Base-by-base conservation (phyloP, 92 coral and sea anemone genomes). In the Epizoanthus stellaris region DNA sequence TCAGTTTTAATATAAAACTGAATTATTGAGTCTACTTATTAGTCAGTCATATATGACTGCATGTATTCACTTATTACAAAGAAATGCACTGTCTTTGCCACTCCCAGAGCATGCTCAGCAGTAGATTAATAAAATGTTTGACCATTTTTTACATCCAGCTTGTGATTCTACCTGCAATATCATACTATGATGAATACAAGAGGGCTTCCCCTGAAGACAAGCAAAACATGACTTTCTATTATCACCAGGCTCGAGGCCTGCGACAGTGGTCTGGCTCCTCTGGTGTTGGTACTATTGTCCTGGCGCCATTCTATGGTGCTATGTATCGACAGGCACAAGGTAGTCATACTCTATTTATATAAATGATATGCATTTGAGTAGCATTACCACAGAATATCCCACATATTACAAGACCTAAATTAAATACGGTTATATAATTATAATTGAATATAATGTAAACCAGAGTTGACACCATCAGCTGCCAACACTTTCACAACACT, bases 251-350 rank as follows among this genome's bases (percentile, higher is more conserved):
- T 6, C 80, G 70, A 10, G 80, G 90, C 34, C 62, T 82, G 67
- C 82, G 85, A 14, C 88, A 75, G 45, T 96, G 98, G 98, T 86
- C 95, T 3, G 94, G 85, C 17, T 76, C 88, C 47, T 85, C 85
- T 34, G 43, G 65, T 2, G 76, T 64, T 4, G 95, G 95, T 49
- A 90, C 92, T 76, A 67, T 16, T 38, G 92, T 89, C 0, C 82
- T 96, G 67, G 88, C 93, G 16, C 91, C 93, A 38, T 90, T 89
- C 87, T 96, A 90, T 81, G 93, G 95, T 21, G 74, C 76, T 34
- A 79, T 92, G 65, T 94, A 89, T 82, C 96, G 92, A 4, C 94
- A 89, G 65, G 98, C 96, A 60, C 90, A 94, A 91, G 90, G 98
- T 94, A 88, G 19, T 77, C 65, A 39, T n/a, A 69, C 67, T 53